phyloP scores from a whole-genome alignment of 2,888 invertebrate genomes.

The Drosophila barbarae region DNA sequence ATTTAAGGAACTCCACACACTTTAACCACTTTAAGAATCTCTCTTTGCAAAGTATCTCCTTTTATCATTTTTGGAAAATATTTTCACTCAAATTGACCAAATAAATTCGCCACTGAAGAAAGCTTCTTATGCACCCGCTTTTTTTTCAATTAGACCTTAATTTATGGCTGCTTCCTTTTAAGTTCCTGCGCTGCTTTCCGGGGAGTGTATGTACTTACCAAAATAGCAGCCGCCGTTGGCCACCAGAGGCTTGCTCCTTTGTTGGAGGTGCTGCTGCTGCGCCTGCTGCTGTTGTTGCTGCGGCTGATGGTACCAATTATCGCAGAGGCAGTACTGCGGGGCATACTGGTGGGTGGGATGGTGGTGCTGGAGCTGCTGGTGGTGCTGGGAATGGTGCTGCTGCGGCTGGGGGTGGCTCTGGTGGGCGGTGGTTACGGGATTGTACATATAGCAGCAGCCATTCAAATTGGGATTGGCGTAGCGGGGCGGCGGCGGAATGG shows the following conservation, averaged over 20 bases:
- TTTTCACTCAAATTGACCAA: neutral
- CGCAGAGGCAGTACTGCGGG: conserved; percentile 64
- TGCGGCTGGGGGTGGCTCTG: conserved; percentile 36
- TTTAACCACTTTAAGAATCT: neutral
- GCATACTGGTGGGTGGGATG: conserved; percentile 46
- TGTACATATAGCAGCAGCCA: conserved; percentile 71
- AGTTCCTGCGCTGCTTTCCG: conserved; percentile 9
- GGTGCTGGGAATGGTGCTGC: conserved; percentile 43
- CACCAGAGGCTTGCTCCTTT: conserved; percentile 55
- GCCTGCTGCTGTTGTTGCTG: conserved; percentile 39
- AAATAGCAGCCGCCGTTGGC: conserved; percentile 72
- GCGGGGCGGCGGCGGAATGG: conserved; percentile 32
- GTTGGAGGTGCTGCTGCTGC: conserved; percentile 35
- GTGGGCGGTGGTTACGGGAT: conserved; percentile 43
- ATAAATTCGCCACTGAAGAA: conserved; percentile 16
- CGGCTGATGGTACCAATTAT: conserved; percentile 60
- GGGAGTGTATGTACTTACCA: conserved; percentile 61
- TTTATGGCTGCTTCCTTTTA: conserved; percentile 21
- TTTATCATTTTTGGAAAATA: neutral
- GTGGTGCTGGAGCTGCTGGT: conserved; percentile 33
- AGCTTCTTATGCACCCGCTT: neutral
- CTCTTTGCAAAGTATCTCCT: neutral
- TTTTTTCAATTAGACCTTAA: conserved; percentile 20
- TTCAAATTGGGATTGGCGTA: conserved; percentile 51
- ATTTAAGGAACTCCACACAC: neutral